Evolutionary conservation across 2,888 invertebrate species (phyloP).

Genomic region (Abrostola triplasia): DNA sequence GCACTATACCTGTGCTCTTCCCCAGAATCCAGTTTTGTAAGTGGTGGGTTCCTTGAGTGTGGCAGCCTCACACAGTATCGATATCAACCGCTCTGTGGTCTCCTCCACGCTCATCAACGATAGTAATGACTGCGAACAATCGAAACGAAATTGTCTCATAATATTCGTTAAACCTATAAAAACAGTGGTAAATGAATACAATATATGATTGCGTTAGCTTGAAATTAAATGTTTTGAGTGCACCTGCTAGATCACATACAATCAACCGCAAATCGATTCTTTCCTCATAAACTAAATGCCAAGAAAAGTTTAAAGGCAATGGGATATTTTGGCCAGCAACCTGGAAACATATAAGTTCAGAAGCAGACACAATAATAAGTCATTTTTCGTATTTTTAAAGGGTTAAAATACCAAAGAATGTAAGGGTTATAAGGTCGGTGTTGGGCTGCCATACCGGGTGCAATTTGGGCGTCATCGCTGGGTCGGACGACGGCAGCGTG

Average conservation of each 20-base stretch:
- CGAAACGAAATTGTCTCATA: no score
- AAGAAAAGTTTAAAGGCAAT: no score
- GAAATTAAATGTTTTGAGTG: no score
- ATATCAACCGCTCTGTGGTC: conserved; percentile 94
- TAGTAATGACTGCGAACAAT: conserved; percentile 89
- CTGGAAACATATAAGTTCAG: no score
- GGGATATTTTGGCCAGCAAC: no score
- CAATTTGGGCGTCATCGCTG: conserved; percentile 83
- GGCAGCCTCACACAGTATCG: conserved; percentile 95
- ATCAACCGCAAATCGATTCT: no score
- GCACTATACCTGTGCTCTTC: conserved; percentile 92
- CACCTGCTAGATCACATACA: no score
- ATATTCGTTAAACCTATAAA: not conserved
- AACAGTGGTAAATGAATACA: no score
- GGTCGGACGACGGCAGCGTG: conserved; percentile 88
- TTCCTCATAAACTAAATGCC: no score
- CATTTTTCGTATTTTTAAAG: not conserved
- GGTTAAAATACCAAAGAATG: not conserved
- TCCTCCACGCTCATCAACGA: conserved; percentile 95
- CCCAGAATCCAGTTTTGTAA: conserved; percentile 97
- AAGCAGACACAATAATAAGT: not conserved
- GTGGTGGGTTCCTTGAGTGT: conserved; percentile 93
- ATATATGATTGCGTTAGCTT: no score
- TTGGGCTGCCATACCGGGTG: conserved; percentile 88
- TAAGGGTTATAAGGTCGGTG: no score